A percentile compares a stretch with the other conserved stretches of the same genome.
These are phyloP conservation scores for Drosophila neoperkinsi DNA, from an alignment of 2,888 invertebrate species.

Conservation along the genomic window DNA sequence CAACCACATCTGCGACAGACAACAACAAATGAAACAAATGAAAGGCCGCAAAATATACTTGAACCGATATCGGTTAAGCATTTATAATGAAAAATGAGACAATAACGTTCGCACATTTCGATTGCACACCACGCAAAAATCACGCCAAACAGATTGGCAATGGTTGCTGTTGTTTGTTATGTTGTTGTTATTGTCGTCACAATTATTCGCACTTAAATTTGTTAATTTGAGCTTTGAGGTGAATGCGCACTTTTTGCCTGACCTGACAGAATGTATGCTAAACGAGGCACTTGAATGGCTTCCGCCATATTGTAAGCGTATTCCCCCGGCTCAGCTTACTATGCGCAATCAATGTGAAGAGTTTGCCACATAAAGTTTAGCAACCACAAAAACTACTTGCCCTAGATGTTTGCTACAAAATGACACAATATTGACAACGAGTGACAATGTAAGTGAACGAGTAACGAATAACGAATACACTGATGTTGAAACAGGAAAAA, in stretches of 20 bases:
- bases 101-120: slow-evolving; percentile 6
- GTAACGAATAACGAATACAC: neutral
- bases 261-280: slow-evolving; percentile 41
- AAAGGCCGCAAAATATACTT: slow-evolving; percentile 34
- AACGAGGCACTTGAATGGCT: slow-evolving; percentile 41
- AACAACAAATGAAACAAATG: slow-evolving; percentile 10
- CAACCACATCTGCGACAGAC: slow-evolving; percentile 2
- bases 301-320: neutral
- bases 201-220: slow-evolving; percentile 50
- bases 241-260: slow-evolving; percentile 16
- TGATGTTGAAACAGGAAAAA: neutral
- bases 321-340: neutral
- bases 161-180: slow-evolving; percentile 15
- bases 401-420: slow-evolving; percentile 14
- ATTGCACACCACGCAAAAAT: slow-evolving; percentile 14
- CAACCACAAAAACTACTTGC: slow-evolving; percentile 3
- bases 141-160: slow-evolving; percentile 33
- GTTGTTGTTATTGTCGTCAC: slow-evolving; percentile 16
- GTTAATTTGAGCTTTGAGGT: slow-evolving; percentile 38
- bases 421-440: slow-evolving; percentile 2
- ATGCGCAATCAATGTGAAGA: slow-evolving; percentile 2
- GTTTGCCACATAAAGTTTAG: neutral
- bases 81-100: slow-evolving; percentile 18
- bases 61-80: slow-evolving; percentile 9
- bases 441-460: neutral